These are phyloP conservation scores for Antidorcas marsupialis DNA, from an alignment of 2,113 vertebrate species.

Conservation along the genomic window DNA sequence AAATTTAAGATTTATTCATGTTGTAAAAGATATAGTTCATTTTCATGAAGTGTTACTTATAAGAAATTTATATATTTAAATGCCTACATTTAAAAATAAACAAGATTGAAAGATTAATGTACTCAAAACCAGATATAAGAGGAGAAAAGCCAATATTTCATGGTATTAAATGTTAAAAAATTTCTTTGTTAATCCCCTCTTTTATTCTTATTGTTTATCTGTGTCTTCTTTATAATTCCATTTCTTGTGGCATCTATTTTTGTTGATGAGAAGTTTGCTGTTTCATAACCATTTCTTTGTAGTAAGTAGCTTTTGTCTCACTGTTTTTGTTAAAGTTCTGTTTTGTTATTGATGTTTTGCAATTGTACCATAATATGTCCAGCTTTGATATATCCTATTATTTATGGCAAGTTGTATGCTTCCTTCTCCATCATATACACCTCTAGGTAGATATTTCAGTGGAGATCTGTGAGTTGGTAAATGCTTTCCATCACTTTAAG, in stretches of 20 bases:
- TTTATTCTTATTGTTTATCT: neutral
- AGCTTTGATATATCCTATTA: neutral
- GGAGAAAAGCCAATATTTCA: neutral
- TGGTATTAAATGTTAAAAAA: neutral
- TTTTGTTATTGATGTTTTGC: neutral
- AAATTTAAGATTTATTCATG: neutral
- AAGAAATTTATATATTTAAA: neutral
- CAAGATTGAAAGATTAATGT: neutral
- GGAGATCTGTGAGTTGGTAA: neutral
- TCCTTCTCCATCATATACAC: neutral
- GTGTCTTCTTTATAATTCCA: neutral
- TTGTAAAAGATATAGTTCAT: neutral
- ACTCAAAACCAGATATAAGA: neutral
- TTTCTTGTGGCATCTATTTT: neutral
- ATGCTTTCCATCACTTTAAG: neutral
- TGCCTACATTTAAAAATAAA: constrained; percentile 15
- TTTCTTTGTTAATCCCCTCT: neutral
- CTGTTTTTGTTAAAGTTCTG: neutral
- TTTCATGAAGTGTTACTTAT: neutral
- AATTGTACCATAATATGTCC: neutral
- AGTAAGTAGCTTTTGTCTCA: neutral
- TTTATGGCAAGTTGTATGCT: neutral
- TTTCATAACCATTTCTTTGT: neutral
- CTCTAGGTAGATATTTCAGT: neutral
- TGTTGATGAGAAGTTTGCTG: neutral